phyloP scores from a whole-genome alignment of 2,797 vertebrate species.

The Dromococcyx pavoninus region DNA sequence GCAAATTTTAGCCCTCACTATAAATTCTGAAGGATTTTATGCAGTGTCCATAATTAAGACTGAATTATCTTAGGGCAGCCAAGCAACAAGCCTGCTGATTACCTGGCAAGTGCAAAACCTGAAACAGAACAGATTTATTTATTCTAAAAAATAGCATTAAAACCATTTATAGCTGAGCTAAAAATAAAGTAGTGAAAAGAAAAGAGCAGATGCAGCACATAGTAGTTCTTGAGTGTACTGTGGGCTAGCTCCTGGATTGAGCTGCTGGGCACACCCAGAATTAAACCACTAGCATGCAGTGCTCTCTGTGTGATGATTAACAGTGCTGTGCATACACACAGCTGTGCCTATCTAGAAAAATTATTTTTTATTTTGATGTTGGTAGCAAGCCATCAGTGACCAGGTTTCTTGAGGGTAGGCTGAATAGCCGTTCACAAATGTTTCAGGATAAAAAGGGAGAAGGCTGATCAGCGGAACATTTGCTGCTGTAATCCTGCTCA shows the following conservation, averaged over 20 bases:
- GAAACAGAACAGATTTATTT: background rate
- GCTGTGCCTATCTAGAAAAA: constrained; percentile 28
- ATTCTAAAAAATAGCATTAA: background rate
- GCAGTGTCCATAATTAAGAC: background rate
- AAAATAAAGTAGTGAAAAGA: background rate
- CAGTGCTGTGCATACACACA: background rate
- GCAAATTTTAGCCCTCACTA: background rate
- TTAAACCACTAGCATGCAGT: background rate
- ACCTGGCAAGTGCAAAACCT: background rate
- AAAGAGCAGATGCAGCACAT: background rate
- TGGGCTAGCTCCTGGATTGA: background rate
- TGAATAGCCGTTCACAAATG: constrained; percentile 13
- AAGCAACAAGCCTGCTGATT: background rate
- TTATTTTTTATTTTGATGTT: background rate
- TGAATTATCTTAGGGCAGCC: background rate
- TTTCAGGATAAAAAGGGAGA: background rate
- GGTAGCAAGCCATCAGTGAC: constrained; percentile 14
- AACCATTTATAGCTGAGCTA: background rate
- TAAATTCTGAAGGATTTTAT: background rate
- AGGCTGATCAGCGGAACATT: background rate
- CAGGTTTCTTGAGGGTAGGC: constrained; percentile 1
- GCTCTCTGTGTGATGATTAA: background rate
- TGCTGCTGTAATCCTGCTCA: background rate
- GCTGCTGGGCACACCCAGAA: background rate
- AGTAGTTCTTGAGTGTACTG: background rate